Evolutionary conservation across 1,140 invertebrate genomes (phyloP), one percentile per base, ranked within the genome.

Genomic region (Hermatobates lingyangjiaoensis): DNA sequence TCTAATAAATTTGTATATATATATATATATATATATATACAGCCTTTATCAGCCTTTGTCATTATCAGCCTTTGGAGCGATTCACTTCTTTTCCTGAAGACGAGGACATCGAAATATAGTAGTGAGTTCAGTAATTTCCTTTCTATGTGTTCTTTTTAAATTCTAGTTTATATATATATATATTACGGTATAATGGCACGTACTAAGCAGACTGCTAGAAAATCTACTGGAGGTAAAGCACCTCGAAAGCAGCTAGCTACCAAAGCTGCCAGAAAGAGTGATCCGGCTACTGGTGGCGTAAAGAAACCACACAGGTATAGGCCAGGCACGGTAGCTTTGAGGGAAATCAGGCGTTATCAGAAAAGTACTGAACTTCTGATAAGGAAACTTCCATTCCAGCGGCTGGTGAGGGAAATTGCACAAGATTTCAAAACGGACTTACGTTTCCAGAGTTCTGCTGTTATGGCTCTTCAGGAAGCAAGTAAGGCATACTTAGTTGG

Each of bases 121-220:
- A n/a, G n/a, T n/a, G n/a, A n/a, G n/a, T n/a, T n/a, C n/a, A n/a
- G n/a, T n/a, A n/a, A n/a, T n/a, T n/a, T n/a, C n/a, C n/a, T n/a
- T n/a, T n/a, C n/a, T n/a, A n/a, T n/a, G n/a, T n/a, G n/a, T n/a
- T n/a, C n/a, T n/a, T n/a, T n/a, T n/a, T n/a, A n/a, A n/a, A n/a
- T n/a, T n/a, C n/a, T n/a, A n/a, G n/a, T n/a, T n/a, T n/a, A n/a
- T n/a, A n/a, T n/a, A n/a, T n/a, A n/a, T n/a, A n/a, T n/a, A n/a
- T n/a, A n/a, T n/a, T n/a, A n/a, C n/a, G n/a, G n/a, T n/a, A n/a
- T n/a, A n/a, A n/a, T 79, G 76, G 75, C 84, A 48, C 80, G 84
- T 79, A 89, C 85, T n/a, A 89, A 89, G 73, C 86, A 89, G 64
- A 88, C 84, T 23, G 84, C 84, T 28, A 79, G 85, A 71, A 85